phyloP scores from a whole-genome alignment of 2,888 invertebrate genomes.

The Disparrhopalites patrizii region DNA sequence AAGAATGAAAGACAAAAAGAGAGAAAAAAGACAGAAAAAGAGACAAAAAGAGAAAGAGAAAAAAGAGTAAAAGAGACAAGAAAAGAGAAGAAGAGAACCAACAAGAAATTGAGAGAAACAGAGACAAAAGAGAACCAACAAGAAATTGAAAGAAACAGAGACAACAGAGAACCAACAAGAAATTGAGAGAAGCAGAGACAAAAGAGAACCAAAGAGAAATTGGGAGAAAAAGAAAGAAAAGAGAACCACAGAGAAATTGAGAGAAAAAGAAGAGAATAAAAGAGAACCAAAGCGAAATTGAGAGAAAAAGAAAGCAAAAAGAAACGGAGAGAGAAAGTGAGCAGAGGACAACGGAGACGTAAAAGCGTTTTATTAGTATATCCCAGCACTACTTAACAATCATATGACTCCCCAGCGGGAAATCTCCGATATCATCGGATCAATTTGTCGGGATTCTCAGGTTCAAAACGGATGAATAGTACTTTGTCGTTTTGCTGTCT shows the following conservation, averaged over 20 bases:
- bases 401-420: slow-evolving; percentile 40
- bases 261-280: not conserved
- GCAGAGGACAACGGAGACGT: slow-evolving; percentile 34
- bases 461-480: slow-evolving; percentile 30
- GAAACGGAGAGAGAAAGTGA: slow-evolving; percentile 38
- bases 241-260: not conserved
- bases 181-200: not conserved
- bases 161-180: not conserved
- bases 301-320: slow-evolving; percentile 36
- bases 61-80: not conserved
- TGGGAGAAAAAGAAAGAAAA: not conserved
- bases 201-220: not conserved
- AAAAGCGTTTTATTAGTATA: too few relatives aligned
- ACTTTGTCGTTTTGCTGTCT: too few relatives aligned
- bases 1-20: slow-evolving; percentile 11
- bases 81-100: too few relatives aligned
- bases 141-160: too few relatives aligned
- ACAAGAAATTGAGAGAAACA: too few relatives aligned
- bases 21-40: not conserved
- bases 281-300: not conserved
- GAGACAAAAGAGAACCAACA: too few relatives aligned
- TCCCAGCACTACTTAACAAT: too few relatives aligned
- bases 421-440: slow-evolving; percentile 43
- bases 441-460: slow-evolving; percentile 45
- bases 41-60: not conserved